These are phyloP conservation scores for Brotula barbata DNA, from an alignment of 2,797 vertebrate genomes.

Conservation along the genomic window DNA sequence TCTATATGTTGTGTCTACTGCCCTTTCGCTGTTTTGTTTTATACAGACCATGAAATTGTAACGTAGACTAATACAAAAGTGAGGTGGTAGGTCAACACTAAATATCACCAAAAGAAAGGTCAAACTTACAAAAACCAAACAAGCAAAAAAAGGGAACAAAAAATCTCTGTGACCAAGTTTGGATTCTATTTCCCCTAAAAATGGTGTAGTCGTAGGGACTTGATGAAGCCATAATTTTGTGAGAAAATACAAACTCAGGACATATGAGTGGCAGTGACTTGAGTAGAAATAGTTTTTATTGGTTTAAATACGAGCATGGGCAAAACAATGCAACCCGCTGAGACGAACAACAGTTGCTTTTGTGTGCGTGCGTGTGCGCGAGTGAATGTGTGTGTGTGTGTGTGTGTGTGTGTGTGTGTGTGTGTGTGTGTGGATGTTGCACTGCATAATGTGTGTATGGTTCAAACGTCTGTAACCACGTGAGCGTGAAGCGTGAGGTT, in stretches of 20 bases:
- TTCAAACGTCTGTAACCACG: slow-evolving; percentile 47
- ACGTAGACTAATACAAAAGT: too few species aligned
- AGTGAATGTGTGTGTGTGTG: slow-evolving; percentile 9
- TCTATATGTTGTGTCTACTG: too few species aligned
- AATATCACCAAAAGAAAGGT: too few species aligned
- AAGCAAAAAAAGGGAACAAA: too few species aligned
- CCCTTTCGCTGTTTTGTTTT: too few species aligned
- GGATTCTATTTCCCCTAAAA: too few species aligned
- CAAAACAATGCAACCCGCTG: slow-evolving; percentile 53
- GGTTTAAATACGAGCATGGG: slow-evolving; percentile 40
- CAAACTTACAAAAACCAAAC: too few species aligned
- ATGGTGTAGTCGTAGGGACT: too few species aligned
- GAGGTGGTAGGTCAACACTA: too few species aligned
- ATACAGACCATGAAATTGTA: too few species aligned
- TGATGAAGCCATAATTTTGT: too few species aligned
- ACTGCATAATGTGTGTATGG: slow-evolving; percentile 23
- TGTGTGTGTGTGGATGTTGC: slow-evolving; percentile 45
- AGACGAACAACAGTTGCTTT: slow-evolving; percentile 49
- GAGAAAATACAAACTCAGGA: slow-evolving; percentile 6
- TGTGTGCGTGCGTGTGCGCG: slow-evolving; percentile 27
- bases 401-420: slow-evolving; percentile 3
- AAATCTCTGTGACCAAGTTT: too few species aligned
- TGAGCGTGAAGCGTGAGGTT: slow-evolving; percentile 47
- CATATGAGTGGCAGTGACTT: neutral
- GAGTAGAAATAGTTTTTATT: neutral